These are phyloP conservation scores for Mythimna impura DNA, from an alignment of 2,888 invertebrate genomes.

Conservation along the genomic window DNA sequence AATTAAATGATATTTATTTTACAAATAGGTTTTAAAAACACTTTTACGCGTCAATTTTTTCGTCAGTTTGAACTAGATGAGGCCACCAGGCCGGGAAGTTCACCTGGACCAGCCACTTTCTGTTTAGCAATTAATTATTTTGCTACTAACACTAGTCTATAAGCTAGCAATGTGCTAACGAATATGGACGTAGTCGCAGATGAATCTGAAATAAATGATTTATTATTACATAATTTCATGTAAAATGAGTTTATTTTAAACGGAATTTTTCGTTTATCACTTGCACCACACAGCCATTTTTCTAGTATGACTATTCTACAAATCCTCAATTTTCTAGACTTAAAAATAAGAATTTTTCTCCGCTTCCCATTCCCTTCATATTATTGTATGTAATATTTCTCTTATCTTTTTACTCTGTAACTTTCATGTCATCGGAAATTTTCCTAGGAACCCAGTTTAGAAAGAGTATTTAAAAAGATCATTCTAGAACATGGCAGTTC, in stretches of 20 bases:
- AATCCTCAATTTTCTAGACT: slow-evolving; percentile 59
- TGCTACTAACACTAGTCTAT: too few species aligned
- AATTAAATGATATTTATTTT: too few species aligned
- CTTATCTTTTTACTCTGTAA: background rate
- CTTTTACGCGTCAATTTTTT: too few species aligned
- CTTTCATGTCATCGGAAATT: background rate
- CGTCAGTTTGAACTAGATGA: too few species aligned
- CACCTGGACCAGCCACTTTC: too few species aligned
- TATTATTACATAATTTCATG: too few species aligned
- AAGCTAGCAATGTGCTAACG: too few species aligned
- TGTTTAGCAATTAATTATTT: too few species aligned
- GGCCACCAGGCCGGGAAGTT: too few species aligned
- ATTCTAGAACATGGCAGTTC: background rate
- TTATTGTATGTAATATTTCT: slow-evolving; percentile 23
- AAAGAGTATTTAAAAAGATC: background rate
- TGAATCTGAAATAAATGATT: too few species aligned
- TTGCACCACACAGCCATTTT: slow-evolving; percentile 32
- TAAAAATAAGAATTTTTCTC: slow-evolving; percentile 41
- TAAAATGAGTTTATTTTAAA: background rate
- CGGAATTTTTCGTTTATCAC: background rate
- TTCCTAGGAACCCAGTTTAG: background rate
- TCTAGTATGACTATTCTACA: slow-evolving; percentile 43
- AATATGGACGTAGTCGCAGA: too few species aligned
- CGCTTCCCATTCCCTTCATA: slow-evolving; percentile 3
- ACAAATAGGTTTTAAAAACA: too few species aligned